Base-by-base conservation (phyloP, 1,140 invertebrate genomes). In the Marisa cornuarietis region DNA sequence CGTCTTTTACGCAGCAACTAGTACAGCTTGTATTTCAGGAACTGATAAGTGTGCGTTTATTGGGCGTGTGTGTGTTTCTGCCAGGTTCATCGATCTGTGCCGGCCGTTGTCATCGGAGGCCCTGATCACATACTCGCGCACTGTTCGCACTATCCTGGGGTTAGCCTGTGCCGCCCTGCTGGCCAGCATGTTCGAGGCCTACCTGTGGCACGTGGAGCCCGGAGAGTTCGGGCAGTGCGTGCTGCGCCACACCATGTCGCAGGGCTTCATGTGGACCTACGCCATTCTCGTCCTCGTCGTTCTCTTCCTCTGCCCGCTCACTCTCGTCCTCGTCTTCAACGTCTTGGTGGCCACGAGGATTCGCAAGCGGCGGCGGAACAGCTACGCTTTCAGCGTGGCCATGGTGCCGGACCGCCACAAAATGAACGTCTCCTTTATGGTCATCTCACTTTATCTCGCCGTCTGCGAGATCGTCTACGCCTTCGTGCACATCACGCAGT, bases 401-500 rank as follows among this genome's bases (percentile, higher is more conserved):
- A 79, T 79, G 78, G 78, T 79, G 5, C 78, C 78, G 13, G 71
- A 79, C 61, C 31, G 52, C 3, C 78, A 73, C 61, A 73, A 72
- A 52, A 79, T 79, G 62, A 79, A 79, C 62, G 68, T 73, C 20
- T 63, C 78, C n/a, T 69, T 79, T 62, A 73, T 71, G 20, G 54
- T 73, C 71, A 71, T 79, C 71, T 79, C 78, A n/a, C 71, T 79
- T 3, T 79, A 73, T 54, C 71, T 79, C 71, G 78, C 78, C 20
- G 58, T 74, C 22, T 73, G 78, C 71, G 78, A 79, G 62, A 73
- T 79, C 62, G 71, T 72, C 22, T 79, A 79, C 78, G 78, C 78
- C 24, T 31, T 61, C 22, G 78, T 79, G 24, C 78, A 79, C 52
- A 52, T 72, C 54, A 73, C 58, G 31, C 78, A 79, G 22, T 79